Evolutionary conservation across 2,113 vertebrate genomes (phyloP), one percentile per base, ranked within the genome.

Genomic region (Phylloscopus trochiloides): DNA sequence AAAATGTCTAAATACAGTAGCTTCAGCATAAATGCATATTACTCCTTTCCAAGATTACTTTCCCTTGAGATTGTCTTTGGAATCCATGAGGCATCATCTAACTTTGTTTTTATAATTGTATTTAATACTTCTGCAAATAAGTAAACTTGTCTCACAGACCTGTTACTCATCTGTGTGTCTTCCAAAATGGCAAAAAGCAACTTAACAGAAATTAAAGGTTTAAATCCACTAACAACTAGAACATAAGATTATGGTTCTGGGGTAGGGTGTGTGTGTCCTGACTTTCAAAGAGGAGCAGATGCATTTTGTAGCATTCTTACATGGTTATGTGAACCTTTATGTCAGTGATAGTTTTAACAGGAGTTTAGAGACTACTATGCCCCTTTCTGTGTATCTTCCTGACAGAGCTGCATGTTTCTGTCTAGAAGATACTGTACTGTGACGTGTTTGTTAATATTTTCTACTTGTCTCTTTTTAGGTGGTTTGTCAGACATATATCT

Each of bases 81-180:
- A 57, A 65, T 68, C n/a, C 40, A 45, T 31, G 34, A 61, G 16
- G 34, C 4, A 31, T 26, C 22, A 59, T n/a, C 19, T 77, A 36
- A 51, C 4, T 89, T 91, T 36, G 32, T 26, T 91, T 91, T 81
- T 47, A 8, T 73, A 10, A n/a, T 12, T 43, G 12, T 81, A 47
- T 85, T 75, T 10, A 26, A 15, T 32, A 17, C 34, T 75, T 88
- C 12, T 42, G 22, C 31, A 54, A 78, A 34, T 45, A 57, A 66
- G 6, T 65, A 70, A 45, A 42, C 12, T 66, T 85, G 19, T 61
- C n/a, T 83, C 24, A 22, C 6, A 36, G 36, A 36, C 48, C 10
- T 65, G 13, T 71, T 85, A 26, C 5, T 26, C 1, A 15, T 57
- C 12, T 0, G 0, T 25, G 10, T 8, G 1, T 68, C 36, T 91